These are phyloP conservation scores for Lasioglossum pauxillum DNA, from an alignment of 2,888 invertebrate genomes.

Conservation along the genomic window DNA sequence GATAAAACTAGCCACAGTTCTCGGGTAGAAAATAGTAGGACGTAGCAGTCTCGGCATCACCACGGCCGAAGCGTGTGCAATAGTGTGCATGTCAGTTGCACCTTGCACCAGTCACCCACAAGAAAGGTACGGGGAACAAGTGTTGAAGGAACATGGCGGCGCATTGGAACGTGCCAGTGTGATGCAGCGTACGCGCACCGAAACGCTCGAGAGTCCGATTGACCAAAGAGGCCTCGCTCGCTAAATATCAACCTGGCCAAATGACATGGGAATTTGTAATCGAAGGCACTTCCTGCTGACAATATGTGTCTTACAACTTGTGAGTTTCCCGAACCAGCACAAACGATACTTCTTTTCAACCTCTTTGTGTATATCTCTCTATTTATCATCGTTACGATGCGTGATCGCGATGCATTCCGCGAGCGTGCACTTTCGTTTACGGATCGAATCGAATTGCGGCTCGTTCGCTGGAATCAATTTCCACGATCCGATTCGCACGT, in stretches of 20 bases:
- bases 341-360: background rate
- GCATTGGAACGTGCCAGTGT: conserved; percentile 69
- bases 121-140: conserved; percentile 69
- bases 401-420: conserved; percentile 19
- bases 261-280: conserved; percentile 84
- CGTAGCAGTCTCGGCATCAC: background rate
- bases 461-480: background rate
- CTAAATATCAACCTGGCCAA: conserved; percentile 63
- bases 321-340: conserved; percentile 75
- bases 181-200: conserved; percentile 64
- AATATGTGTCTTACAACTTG: conserved; percentile 84
- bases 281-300: conserved; percentile 84
- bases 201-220: conserved; percentile 28
- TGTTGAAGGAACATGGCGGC: conserved; percentile 73
- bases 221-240: conserved; percentile 46
- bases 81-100: conserved; percentile 42
- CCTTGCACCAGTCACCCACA: conserved; percentile 54
- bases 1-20: conserved; percentile 43
- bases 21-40: conserved; percentile 42
- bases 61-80: conserved; percentile 48
- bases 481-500: background rate
- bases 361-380: background rate
- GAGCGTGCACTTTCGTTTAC: background rate
- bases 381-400: background rate
- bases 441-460: conserved; percentile 4